Evolutionary conservation across 2,113 vertebrate species (phyloP), one percentile per base, ranked within the genome.

Genomic region (Steatornis caripensis): DNA sequence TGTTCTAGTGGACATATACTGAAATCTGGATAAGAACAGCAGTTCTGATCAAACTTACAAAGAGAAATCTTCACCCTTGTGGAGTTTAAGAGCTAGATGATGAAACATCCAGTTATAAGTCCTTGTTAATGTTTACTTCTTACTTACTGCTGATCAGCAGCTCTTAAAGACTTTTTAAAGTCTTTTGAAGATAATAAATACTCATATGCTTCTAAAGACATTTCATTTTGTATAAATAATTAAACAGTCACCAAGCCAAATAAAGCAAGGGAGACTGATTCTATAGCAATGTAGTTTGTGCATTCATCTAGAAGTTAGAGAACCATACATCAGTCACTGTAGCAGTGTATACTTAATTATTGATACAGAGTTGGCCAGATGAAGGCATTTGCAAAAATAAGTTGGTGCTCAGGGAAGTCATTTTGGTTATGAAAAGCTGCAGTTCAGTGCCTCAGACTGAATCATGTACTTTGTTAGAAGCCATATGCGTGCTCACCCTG

Each of bases 221-320:
- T 93, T 95, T 95, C 26, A 17, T 84, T 95, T 87, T 87, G 57
- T 81, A 64, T 87, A 96, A 96, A 96, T 91, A 96, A 87, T 95
- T 91, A 92, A 95, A 89, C 54, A 93, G 45, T 69, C 86, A 89
- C 57, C 61, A 91, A 82, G 87, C 77, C 87, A 96, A 95, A 85
- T 87, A 94, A 93, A 96, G 77, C 91, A 96, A 87, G 15, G 53
- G 69, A 96, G 91, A 76, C 65, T 87, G 84, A 91, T 82, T 94
- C 81, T 78, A 65, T 89, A 82, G 69, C 61, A 4, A 0, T 84
- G 55, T 51, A 75, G 87, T 68, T 8, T 8, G 62, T 15, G 41
- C 77, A 82, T 91, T 95, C 60, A 79, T 87, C 65, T 93, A 79
- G 81, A 94, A 89, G 45, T 34, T 55, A n/a, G 61, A 45, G 48